Percentiles rank a stretch among this genome's conserved stretches.
Conservation (phyloP, 2,888 invertebrate species). For the Priocnemis perturbator region DNA sequence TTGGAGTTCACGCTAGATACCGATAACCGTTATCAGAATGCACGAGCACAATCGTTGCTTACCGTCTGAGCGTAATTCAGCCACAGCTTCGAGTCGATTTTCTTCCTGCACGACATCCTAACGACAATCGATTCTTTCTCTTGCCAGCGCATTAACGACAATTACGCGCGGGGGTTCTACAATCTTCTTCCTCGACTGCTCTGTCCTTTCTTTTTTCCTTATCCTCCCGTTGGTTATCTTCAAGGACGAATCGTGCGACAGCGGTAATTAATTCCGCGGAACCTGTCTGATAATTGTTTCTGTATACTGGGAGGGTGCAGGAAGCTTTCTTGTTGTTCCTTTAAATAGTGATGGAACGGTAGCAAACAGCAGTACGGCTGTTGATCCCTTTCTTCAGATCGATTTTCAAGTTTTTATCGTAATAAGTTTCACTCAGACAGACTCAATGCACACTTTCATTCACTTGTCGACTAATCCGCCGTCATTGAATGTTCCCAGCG, state of each 20-base stretch:
- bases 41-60: conserved; percentile 54
- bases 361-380: no score
- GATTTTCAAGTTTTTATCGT: no score
- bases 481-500: no score
- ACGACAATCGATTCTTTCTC: conserved; percentile 18
- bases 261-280: not conserved
- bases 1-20: conserved; percentile 9
- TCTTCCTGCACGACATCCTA: conserved; percentile 67
- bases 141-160: not conserved
- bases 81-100: conserved; percentile 68
- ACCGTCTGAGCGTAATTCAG: conserved; percentile 63
- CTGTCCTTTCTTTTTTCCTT: not conserved
- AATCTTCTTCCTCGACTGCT: not conserved
- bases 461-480: no score
- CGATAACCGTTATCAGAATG: conserved; percentile 49
- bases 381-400: no score
- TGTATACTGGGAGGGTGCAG: no score
- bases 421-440: no score
- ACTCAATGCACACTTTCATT: no score
- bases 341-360: no score
- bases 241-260: no score
- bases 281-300: not conserved
- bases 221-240: not conserved
- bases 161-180: not conserved
- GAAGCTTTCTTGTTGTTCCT: not conserved